Percentiles rank a stretch among this genome's conserved stretches.
These are phyloP conservation scores for Propsilocerus akamusi DNA, from an alignment of 1,140 invertebrate genomes.

Conservation along the genomic window DNA sequence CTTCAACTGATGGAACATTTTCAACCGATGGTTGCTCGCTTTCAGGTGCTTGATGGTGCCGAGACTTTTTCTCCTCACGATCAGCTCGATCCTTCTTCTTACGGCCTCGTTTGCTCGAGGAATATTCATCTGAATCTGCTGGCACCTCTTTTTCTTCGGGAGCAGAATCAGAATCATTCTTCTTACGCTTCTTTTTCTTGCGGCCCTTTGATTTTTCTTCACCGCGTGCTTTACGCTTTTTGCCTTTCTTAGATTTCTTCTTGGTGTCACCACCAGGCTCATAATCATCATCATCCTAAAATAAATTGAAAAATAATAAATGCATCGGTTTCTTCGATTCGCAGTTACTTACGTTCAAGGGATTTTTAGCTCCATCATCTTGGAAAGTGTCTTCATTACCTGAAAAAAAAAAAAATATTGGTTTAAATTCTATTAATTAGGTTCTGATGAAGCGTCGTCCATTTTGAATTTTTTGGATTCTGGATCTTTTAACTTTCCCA, in stretches of 20 bases:
- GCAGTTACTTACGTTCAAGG: neutral
- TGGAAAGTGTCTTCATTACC: constrained; percentile 1
- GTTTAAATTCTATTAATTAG: neutral
- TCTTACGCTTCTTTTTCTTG: constrained; percentile 84
- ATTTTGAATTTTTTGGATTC: constrained; percentile 3
- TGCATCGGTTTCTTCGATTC: neutral
- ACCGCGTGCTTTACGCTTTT: constrained; percentile 72
- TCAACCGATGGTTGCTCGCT: constrained; percentile 12
- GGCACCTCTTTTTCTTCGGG: constrained; percentile 48
- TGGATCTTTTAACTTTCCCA: too few relatives aligned
- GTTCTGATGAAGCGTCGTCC: neutral
- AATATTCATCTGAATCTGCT: constrained; percentile 48
- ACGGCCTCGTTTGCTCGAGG: constrained; percentile 33
- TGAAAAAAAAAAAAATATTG: neutral
- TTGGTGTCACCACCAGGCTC: constrained; percentile 64
- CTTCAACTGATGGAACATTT: constrained; percentile 78
- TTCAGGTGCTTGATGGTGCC: neutral
- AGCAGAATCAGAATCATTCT: constrained; percentile 70
- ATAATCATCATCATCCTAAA: constrained; percentile 74
- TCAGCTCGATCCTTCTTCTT: constrained; percentile 32
- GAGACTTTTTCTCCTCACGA: constrained; percentile 22
- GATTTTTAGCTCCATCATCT: neutral
- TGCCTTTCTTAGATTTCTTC: constrained; percentile 70
- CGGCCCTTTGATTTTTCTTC: constrained; percentile 77
- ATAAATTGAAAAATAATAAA: constrained; percentile 5